Conservation (phyloP, 2,797 vertebrate genomes). For the Huso huso region DNA sequence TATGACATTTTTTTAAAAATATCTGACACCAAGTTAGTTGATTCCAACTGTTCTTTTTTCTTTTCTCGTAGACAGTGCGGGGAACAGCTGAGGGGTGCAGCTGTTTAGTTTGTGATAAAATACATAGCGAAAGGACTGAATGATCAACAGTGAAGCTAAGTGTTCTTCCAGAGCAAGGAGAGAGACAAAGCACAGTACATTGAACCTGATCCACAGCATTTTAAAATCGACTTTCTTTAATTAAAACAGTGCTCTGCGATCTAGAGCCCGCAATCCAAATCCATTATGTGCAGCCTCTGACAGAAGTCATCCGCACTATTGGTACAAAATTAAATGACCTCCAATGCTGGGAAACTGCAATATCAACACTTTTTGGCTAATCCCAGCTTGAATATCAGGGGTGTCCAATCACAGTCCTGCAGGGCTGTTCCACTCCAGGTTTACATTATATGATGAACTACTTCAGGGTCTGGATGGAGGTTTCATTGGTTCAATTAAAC, state of each 20-base stretch:
- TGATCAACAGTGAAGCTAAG: background rate
- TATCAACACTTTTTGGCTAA: no score
- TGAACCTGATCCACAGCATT: background rate
- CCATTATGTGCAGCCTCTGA: constrained; percentile 2
- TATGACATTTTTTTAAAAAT: no score
- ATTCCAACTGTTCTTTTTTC: no score
- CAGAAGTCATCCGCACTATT: background rate
- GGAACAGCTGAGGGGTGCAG: constrained; percentile 3
- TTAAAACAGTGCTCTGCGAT: constrained; percentile 12
- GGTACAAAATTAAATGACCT: background rate
- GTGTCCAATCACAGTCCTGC: no score
- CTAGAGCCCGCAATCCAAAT: constrained; percentile 9
- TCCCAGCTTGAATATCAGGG: no score
- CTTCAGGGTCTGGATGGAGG: no score
- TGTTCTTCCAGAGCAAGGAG: constrained; percentile 2
- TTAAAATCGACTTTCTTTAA: constrained; percentile 6
- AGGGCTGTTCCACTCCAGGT: no score
- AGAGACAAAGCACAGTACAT: constrained; percentile 3
- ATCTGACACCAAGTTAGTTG: no score
- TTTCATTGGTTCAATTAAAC: no score
- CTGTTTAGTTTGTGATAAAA: background rate
- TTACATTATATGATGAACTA: no score
- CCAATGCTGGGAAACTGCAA: no score
- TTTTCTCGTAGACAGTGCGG: background rate
- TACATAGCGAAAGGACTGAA: background rate